A percentile compares a stretch with the other conserved stretches of the same genome.
Conservation (phyloP, 2,888 invertebrate genomes). For the Brachycybe producta region DNA sequence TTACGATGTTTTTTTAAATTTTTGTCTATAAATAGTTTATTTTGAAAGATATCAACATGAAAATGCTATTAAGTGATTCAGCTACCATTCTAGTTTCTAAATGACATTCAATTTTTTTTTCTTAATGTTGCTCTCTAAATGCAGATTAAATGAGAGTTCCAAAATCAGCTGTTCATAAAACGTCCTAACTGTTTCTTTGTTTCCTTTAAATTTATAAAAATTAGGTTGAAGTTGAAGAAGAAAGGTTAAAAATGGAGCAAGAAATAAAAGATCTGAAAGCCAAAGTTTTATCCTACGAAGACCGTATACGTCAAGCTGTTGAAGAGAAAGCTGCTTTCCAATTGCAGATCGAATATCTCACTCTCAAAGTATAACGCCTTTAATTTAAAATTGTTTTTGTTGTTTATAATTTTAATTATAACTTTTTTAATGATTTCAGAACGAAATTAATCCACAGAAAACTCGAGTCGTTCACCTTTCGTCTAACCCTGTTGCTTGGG, state of each 20-base stretch:
- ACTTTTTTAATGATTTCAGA: background rate
- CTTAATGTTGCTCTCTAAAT: too few relatives aligned
- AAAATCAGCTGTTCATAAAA: too few relatives aligned
- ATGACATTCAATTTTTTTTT: too few relatives aligned
- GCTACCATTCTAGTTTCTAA: too few relatives aligned
- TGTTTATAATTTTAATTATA: background rate
- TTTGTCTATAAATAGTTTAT: too few relatives aligned
- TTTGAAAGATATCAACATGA: too few relatives aligned
- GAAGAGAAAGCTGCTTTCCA: slow-evolving; percentile 2
- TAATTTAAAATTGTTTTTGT: background rate
- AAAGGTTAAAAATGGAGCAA: background rate
- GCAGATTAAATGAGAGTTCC: too few relatives aligned
- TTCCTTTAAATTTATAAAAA: background rate
- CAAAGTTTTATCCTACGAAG: background rate
- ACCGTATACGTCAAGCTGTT: background rate
- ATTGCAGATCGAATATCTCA: background rate
- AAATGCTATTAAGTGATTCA: too few relatives aligned
- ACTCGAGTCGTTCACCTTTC: slow-evolving; percentile 11
- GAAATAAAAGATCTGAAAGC: slow-evolving; percentile 6
- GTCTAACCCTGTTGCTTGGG: slow-evolving; percentile 7
- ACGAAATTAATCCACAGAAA: slow-evolving; percentile 4
- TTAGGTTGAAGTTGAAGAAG: slow-evolving; percentile 1
- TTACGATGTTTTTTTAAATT: too few relatives aligned
- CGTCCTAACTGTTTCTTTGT: too few relatives aligned
- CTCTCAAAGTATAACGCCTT: background rate